A percentile compares a stretch with the other conserved stretches of the same genome.
Evolutionary conservation across 2,888 invertebrate genomes (phyloP).

Genomic region (Eulithis prunata): DNA sequence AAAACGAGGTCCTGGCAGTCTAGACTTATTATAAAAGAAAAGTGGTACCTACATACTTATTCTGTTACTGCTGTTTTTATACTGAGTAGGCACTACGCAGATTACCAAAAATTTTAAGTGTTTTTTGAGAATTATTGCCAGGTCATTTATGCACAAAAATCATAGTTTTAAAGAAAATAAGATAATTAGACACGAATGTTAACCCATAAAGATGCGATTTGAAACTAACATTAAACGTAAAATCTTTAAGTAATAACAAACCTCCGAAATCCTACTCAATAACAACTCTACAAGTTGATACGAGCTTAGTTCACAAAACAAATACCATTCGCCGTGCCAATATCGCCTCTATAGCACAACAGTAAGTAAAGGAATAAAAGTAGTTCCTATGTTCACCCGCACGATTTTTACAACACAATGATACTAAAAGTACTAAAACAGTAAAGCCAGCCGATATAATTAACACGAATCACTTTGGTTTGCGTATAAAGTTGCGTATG

Average conservation of each 20-base stretch:
- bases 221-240: not conserved
- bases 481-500: conserved; percentile 51
- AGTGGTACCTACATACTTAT: too few relatives aligned
- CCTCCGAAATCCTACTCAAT: conserved; percentile 11
- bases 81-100: not conserved
- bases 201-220: too few relatives aligned
- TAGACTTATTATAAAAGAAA: conserved; percentile 2
- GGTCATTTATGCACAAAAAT: too few relatives aligned
- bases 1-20: conserved; percentile 13
- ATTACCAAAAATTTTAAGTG: too few relatives aligned
- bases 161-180: too few relatives aligned
- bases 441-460: conserved; percentile 2
- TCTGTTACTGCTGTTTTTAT: not conserved
- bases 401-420: conserved; percentile 13
- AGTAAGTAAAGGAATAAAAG: conserved; percentile 15
- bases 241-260: conserved; percentile 20
- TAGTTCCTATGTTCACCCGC: not conserved
- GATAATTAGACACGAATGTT: too few relatives aligned
- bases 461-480: conserved; percentile 11
- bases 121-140: too few relatives aligned
- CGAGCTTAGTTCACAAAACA: conserved; percentile 15
- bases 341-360: conserved; percentile 13
- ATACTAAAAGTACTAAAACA: conserved; percentile 8
- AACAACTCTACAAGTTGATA: conserved; percentile 6
- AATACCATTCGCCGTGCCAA: conserved; percentile 18